Conservation (phyloP, 2,797 vertebrate species). For the Leucoraja ocellata region DNA sequence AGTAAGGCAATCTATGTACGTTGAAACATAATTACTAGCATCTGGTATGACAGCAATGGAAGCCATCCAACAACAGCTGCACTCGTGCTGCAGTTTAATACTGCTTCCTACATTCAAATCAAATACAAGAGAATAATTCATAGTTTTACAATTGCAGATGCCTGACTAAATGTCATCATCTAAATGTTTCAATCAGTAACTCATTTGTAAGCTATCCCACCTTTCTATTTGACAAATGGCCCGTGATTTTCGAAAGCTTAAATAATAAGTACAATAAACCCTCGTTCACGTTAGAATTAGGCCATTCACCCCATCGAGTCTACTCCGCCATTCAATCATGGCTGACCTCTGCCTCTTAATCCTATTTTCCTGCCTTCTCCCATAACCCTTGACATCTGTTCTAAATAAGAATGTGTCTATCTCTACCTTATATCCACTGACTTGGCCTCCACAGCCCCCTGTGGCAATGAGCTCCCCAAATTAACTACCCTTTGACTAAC, state of each 20-base stretch:
- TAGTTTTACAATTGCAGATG: not conserved
- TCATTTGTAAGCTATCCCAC: not conserved
- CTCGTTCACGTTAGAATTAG: too few relatives aligned
- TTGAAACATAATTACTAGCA: constrained; percentile 36
- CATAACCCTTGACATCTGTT: too few relatives aligned
- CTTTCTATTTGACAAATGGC: constrained; percentile 12
- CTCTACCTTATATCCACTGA: too few relatives aligned
- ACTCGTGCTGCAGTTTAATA: not conserved
- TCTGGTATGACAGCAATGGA: constrained; percentile 8
- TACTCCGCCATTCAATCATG: too few relatives aligned
- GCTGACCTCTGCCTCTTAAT: too few relatives aligned
- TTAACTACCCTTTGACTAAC: too few relatives aligned
- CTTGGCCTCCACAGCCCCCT: too few relatives aligned
- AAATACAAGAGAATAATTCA: not conserved
- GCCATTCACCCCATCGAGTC: too few relatives aligned
- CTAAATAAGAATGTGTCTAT: too few relatives aligned
- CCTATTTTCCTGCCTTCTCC: too few relatives aligned
- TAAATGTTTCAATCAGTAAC: constrained; percentile 18
- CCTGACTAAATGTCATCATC: not conserved
- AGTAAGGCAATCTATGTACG: constrained; percentile 17
- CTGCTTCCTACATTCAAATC: not conserved
- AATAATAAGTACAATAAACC: not conserved
- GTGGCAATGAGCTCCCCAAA: too few relatives aligned
- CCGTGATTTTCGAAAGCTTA: not conserved
- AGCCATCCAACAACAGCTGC: constrained; percentile 12